Base-by-base conservation (phyloP, 2,113 vertebrate genomes). In the Gobiocypris rarus region DNA sequence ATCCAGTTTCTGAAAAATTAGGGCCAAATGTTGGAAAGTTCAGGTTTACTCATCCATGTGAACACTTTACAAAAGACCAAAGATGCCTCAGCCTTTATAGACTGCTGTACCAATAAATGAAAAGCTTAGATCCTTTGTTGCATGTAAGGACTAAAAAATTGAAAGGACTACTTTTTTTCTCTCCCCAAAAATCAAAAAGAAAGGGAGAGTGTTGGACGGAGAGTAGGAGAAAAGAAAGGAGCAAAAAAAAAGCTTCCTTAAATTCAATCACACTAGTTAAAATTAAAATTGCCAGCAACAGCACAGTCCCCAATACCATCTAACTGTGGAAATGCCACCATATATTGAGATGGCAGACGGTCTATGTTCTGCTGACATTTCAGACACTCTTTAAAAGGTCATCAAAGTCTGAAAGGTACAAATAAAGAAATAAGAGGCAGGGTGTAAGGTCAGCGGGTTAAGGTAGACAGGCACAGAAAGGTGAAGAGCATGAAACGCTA, bases 321-420 rank as follows among this genome's bases (percentile, higher is more conserved):
- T 84, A 76, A 84, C 87, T 87, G 83, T 65, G 71, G 90, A 94
- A 93, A 92, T 92, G 89, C 88, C 90, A 92, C 88, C 83, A 19
- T 87, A 90, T 91, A 91, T 89, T 88, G 89, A 91, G 90, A 94
- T 89, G 65, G 85, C 85, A 89, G 90, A 93, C 88, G 91, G 89
- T 92, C 92, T 87, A 85, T 73, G 26, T 85, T 45, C 77, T 69
- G 61, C 87, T 93, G 92, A 91, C 93, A 93, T 93, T 94, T 93
- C 88, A 85, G 84, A 85, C 82, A 89, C 81, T 82, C 76, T 85
- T 83, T 84, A 92, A 94, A 93, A 92, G 91, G 92, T 90, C 92
- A 74, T 43, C 75, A 45, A 91, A 89, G 24, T 89, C 88, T 87
- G 85, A 84, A 17, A 83, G 65, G 65, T 0, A 76, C 38, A 43